Percentiles rank a stretch among this genome's conserved stretches.
phyloP scores from a whole-genome alignment of 2,797 vertebrate genomes.

The Ptychobarbus kaznakovi region DNA sequence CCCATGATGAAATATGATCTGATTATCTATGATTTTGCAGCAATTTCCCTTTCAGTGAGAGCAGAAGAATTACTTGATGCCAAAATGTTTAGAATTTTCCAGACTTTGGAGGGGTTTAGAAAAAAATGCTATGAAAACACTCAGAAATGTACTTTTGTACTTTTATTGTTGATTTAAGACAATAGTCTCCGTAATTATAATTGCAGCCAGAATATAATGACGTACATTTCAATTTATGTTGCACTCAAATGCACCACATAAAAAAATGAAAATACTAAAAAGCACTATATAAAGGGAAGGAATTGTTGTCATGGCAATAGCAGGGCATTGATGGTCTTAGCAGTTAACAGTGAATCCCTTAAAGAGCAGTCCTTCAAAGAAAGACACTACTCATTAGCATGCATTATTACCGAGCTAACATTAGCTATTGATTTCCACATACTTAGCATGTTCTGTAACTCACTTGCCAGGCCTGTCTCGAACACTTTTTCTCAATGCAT shows the following conservation, averaged over 20 bases:
- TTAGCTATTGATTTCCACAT: slow-evolving; percentile 31
- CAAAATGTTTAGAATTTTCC: neutral
- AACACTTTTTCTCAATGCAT: neutral
- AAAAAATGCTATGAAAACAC: neutral
- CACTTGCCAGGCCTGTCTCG: neutral
- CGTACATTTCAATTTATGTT: neutral
- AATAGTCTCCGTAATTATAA: neutral
- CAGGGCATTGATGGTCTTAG: slow-evolving; percentile 6
- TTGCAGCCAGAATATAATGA: neutral
- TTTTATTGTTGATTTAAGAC: slow-evolving; percentile 10
- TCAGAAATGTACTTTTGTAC: neutral
- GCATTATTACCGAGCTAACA: slow-evolving; percentile 38
- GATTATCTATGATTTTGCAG: neutral
- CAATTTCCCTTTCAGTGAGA: neutral
- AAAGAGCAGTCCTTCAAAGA: slow-evolving; percentile 30
- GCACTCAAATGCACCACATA: slow-evolving; percentile 3
- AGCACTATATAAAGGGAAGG: neutral
- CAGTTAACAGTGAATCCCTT: slow-evolving; percentile 33
- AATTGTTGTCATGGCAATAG: slow-evolving; percentile 33
- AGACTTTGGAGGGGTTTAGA: neutral
- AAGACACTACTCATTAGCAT: slow-evolving; percentile 36
- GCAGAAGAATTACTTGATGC: neutral
- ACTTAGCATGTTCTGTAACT: slow-evolving; percentile 35
- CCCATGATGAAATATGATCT: neutral
- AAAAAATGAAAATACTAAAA: neutral